A percentile compares a stretch with the other conserved stretches of the same genome.
Conservation (phyloP, 2,797 vertebrate species). For the Characodon lateralis region DNA sequence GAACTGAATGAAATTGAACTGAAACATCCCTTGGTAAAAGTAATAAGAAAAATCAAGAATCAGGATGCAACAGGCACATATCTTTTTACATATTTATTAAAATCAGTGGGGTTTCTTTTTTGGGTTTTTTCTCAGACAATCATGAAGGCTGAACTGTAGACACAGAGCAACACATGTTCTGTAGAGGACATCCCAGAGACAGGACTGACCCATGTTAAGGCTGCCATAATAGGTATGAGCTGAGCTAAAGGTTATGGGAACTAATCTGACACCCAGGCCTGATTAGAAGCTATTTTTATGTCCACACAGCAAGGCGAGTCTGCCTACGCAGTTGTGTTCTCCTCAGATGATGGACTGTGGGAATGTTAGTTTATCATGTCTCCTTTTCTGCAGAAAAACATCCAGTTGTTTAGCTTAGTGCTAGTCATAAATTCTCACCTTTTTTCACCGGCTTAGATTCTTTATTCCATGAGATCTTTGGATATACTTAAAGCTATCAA, state of each 20-base stretch:
- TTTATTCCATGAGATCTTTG: not conserved
- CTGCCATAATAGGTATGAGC: slow-evolving; percentile 47
- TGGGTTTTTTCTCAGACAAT: slow-evolving; percentile 10
- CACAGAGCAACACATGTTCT: not conserved
- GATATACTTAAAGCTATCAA: not conserved
- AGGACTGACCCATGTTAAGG: slow-evolving; percentile 45
- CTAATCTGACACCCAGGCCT: slow-evolving; percentile 73
- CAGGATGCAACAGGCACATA: too few relatives aligned
- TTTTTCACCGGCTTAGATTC: not conserved
- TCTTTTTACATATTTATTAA: too few relatives aligned
- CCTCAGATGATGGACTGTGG: slow-evolving; percentile 20
- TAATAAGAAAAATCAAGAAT: too few relatives aligned
- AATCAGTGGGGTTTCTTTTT: not conserved
- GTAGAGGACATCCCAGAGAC: slow-evolving; percentile 48
- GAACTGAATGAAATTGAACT: too few relatives aligned
- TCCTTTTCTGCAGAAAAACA: slow-evolving; percentile 7
- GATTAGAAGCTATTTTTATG: slow-evolving; percentile 77
- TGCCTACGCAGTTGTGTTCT: slow-evolving; percentile 44
- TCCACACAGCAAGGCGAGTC: slow-evolving; percentile 33
- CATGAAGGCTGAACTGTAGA: slow-evolving; percentile 7
- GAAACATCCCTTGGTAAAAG: too few relatives aligned
- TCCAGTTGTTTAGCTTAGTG: slow-evolving; percentile 6
- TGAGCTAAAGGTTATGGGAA: slow-evolving; percentile 74
- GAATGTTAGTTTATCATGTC: slow-evolving; percentile 24
- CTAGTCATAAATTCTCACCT: not conserved